Base-by-base conservation (phyloP, 1,140 invertebrate species). In the Penaeus japonicus region DNA sequence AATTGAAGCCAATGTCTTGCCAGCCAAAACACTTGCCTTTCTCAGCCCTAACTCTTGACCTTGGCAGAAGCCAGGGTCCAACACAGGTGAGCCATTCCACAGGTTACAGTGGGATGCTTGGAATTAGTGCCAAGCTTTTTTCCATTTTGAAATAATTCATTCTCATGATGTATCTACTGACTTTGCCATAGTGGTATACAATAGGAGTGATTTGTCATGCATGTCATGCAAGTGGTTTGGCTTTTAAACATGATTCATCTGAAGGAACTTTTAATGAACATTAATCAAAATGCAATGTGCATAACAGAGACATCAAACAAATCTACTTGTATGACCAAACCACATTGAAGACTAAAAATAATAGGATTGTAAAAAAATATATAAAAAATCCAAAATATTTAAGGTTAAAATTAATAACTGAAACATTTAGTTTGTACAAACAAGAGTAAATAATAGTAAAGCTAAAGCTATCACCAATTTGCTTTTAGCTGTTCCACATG, bases 131-230 rank as follows among this genome's bases (percentile, higher is more conserved):
- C 20, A 84, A 84, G n/a, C 57, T 7, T 84, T 32, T 22, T 70
- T 82, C n/a, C n/a, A 73, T 32, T 17, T n/a, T 73, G 15, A 73
- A 27, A 24, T 55, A 24, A 27, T 32, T 55, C 55, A 87, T 79
- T 87, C 87, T 88, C 87, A 88, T 88, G 87, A 88, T 88, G 87
- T 88, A 88, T 88, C 87, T 88, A 88, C 87, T 83, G 78, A 47
- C n/a, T 84, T 78, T 83, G 22, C 53, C 81, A 54, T 83, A 47
- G 47, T 47, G 47, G 47, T 35, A 84, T 22, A 32, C 83, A 15
- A 75, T 53, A 75, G n/a, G 27, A 24, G n/a, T 18, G 75, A 75
- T 20, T 75, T 53, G 10, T 59, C 86, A 88, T 88, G 86, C 86
- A 83, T 20, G 30, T 18, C 80, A 88, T 88, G 86, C 86, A 88